Percentiles rank a stretch among this genome's conserved stretches.
Evolutionary conservation across 2,888 invertebrate species (phyloP).

Genomic region (Cosmopolites sordidus): DNA sequence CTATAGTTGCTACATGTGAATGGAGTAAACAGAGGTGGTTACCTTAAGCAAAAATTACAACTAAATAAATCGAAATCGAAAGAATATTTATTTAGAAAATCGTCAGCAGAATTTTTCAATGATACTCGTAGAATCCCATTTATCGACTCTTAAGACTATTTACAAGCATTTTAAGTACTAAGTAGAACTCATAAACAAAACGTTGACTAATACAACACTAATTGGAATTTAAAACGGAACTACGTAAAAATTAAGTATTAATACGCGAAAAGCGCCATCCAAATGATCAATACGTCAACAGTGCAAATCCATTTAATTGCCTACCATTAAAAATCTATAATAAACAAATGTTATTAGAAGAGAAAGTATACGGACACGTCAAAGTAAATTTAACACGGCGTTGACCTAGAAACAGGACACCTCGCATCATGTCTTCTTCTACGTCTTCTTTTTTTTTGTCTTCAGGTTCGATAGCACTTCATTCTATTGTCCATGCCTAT

Average conservation of each 20-base stretch:
- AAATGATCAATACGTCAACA: slow-evolving; percentile 19
- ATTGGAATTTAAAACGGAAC: background rate
- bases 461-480: no score
- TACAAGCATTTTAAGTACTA: no score
- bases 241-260: slow-evolving; percentile 8
- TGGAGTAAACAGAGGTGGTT: no score
- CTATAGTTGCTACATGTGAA: no score
- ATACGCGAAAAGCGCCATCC: slow-evolving; percentile 14
- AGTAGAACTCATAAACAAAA: no score
- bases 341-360: slow-evolving; percentile 28
- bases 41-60: no score
- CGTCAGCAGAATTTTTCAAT: no score
- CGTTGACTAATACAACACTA: background rate
- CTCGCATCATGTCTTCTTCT: background rate
- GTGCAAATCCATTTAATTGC: slow-evolving; percentile 22
- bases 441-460: background rate
- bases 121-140: no score
- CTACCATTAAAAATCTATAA: slow-evolving; percentile 25
- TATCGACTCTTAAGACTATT: no score
- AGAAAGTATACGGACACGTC: slow-evolving; percentile 24
- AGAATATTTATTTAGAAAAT: no score
- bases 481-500: no score
- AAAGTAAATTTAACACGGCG: slow-evolving; percentile 20
- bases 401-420: slow-evolving; percentile 19
- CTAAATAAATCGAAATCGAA: no score